Conservation (phyloP, 2,797 vertebrate species). For the Thaleichthys pacificus region DNA sequence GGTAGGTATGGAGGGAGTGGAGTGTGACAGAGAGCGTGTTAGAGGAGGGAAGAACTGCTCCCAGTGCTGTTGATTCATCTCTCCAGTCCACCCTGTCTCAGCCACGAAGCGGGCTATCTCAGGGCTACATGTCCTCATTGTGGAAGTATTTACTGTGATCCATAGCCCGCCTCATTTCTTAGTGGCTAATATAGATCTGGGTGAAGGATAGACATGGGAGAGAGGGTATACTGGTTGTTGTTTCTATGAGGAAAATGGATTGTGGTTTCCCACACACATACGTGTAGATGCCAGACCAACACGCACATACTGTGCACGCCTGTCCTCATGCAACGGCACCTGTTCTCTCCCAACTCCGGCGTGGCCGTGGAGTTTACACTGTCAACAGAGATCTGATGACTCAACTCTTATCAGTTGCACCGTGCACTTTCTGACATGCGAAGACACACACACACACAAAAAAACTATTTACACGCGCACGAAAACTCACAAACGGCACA, state of each 20-base stretch:
- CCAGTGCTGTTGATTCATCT: too few species aligned
- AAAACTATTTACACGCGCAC: not conserved
- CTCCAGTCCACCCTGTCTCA: not conserved
- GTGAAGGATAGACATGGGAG: not conserved
- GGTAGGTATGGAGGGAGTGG: slow-evolving; percentile 13
- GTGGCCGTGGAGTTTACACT: slow-evolving; percentile 56
- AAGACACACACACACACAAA: slow-evolving; percentile 13
- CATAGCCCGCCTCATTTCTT: not conserved
- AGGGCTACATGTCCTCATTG: not conserved
- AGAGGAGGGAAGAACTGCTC: not conserved
- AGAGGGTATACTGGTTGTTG: too few species aligned
- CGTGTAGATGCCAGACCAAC: not conserved
- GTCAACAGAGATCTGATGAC: slow-evolving; percentile 71
- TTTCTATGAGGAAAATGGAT: too few species aligned
- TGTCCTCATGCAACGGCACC: slow-evolving; percentile 5
- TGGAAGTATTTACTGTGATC: not conserved
- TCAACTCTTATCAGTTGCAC: slow-evolving; percentile 40
- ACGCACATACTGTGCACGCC: not conserved
- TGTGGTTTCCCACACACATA: not conserved
- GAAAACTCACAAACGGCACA: too few species aligned
- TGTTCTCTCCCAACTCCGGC: slow-evolving; percentile 35
- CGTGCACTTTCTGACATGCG: slow-evolving; percentile 36
- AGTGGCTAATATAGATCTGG: not conserved
- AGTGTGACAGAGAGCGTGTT: not conserved
- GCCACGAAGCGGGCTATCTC: too few species aligned